Evolutionary conservation across 1,140 invertebrate genomes (phyloP).

Genomic region (Atta cephalotes): DNA sequence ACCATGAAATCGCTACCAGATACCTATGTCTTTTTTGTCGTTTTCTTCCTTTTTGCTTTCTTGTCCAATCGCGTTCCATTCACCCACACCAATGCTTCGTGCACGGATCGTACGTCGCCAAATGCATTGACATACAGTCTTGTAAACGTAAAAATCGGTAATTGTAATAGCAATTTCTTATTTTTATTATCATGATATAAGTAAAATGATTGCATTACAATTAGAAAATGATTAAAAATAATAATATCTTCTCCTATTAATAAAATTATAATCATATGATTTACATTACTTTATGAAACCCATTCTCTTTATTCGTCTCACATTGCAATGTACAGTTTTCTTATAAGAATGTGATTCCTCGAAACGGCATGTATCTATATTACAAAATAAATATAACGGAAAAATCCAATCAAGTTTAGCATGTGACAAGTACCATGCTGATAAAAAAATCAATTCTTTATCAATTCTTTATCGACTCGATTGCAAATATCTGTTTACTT

Average conservation of each 20-base stretch:
- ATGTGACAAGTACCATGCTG: background rate
- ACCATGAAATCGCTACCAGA: constrained; percentile 81
- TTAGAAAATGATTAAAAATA: constrained; percentile 3
- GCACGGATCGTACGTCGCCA: background rate
- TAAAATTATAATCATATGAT: background rate
- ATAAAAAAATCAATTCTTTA: constrained; percentile 32
- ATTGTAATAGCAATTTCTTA: background rate
- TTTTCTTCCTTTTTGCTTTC: constrained; percentile 34
- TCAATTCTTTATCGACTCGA: constrained; percentile 38
- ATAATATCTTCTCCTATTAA: background rate
- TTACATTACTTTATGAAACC: background rate
- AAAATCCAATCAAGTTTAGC: background rate
- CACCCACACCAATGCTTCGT: background rate
- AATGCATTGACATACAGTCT: background rate
- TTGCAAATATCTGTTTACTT: constrained; percentile 60
- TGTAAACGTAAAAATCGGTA: constrained; percentile 68
- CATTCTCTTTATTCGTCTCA: background rate
- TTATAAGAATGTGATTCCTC: background rate
- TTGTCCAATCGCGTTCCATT: constrained; percentile 20
- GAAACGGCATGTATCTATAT: background rate
- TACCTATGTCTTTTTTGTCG: constrained; percentile 44
- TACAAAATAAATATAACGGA: background rate
- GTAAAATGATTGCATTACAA: background rate
- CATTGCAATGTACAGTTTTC: background rate
- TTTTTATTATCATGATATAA: background rate